Evolutionary conservation across 2,797 vertebrate genomes (phyloP), one percentile per base, ranked within the genome.

Genomic region (Setipinna tenuifilis): DNA sequence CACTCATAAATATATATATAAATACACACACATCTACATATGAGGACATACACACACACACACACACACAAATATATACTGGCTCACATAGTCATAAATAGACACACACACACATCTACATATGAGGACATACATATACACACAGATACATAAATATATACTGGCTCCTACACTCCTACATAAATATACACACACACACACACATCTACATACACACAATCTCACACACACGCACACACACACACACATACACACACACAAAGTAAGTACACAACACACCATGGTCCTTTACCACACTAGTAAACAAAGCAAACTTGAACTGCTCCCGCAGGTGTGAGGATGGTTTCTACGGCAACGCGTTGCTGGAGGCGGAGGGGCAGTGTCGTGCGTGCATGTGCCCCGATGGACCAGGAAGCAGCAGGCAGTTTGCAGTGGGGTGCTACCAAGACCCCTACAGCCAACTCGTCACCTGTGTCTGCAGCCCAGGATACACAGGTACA

Each of bases 301-400:
- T 54, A 54, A 54, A 54, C 50, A 54, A 14, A 14, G 0, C 0
- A 54, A 9, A 54, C 50, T 9, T 54, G 28, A 1, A 6, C n/a
- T 4, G 6, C 23, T 82, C 81, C 19, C 21, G 0, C 90, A 99
- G 98, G 91, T 99, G 98, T 90, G 82, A 96, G 87, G 88, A 88
- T 48, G 97, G 98, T 91, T 99, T 97, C 94, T 97, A 98, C 0
- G 98, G 98, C 9, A 94, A 97, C 88, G 96, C 98, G 0, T 87
- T 97, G 91, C 91, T 99, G 86, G 97, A 96, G 31, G 97, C 97
- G 0, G 97, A 96, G 0, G 95, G 95, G 85, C 96, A 97, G 89
- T 99, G 98, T 88, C 97, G 97, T 1, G 96, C 98, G 81, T 99
- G 98, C 50, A 96, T 96, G 88, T 99, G 98, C 87, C 98, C 98